Conservation (phyloP, 2,888 invertebrate species). For the Steinernema hermaphroditum region DNA sequence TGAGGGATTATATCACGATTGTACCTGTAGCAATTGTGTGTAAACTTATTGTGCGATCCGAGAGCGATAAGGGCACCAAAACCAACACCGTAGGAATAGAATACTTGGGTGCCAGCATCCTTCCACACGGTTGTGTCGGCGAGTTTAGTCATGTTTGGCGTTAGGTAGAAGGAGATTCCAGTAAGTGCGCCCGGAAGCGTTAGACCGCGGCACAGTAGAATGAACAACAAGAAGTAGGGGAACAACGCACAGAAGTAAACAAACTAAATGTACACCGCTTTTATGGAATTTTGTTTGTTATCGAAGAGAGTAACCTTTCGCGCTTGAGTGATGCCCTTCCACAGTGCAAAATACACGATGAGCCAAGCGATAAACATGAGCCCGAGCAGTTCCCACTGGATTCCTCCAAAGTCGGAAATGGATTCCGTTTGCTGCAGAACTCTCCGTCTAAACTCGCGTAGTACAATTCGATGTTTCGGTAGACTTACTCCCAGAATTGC, state of each 20-base stretch:
- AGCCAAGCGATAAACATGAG: slow-evolving; percentile 62
- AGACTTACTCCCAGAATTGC: slow-evolving; percentile 66
- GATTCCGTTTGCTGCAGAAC: slow-evolving; percentile 61
- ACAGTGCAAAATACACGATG: slow-evolving; percentile 66
- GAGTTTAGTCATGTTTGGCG: slow-evolving; percentile 63
- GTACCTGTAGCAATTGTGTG: slow-evolving; percentile 63
- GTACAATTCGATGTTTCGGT: background rate
- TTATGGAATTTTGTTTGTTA: background rate
- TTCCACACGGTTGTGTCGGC: slow-evolving; percentile 65
- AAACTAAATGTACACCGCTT: slow-evolving; percentile 54
- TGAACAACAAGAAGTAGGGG: slow-evolving; percentile 64
- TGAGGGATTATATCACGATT: background rate
- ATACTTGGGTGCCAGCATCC: slow-evolving; percentile 66
- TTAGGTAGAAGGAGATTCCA: slow-evolving; percentile 65
- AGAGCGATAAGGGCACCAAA: slow-evolving; percentile 66
- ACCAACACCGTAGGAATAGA: slow-evolving; percentile 67
- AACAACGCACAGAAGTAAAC: slow-evolving; percentile 67
- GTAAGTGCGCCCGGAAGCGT: slow-evolving; percentile 63
- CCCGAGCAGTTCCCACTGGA: slow-evolving; percentile 65
- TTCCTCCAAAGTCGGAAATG: slow-evolving; percentile 63
- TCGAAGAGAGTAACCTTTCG: slow-evolving; percentile 57
- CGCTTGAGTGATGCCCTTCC: slow-evolving; percentile 67
- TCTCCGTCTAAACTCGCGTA: slow-evolving; percentile 50
- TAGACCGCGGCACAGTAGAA: slow-evolving; percentile 64
- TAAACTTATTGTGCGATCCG: slow-evolving; percentile 66